phyloP scores from a whole-genome alignment of 2,113 vertebrate species.

The Ptyas mucosa region DNA sequence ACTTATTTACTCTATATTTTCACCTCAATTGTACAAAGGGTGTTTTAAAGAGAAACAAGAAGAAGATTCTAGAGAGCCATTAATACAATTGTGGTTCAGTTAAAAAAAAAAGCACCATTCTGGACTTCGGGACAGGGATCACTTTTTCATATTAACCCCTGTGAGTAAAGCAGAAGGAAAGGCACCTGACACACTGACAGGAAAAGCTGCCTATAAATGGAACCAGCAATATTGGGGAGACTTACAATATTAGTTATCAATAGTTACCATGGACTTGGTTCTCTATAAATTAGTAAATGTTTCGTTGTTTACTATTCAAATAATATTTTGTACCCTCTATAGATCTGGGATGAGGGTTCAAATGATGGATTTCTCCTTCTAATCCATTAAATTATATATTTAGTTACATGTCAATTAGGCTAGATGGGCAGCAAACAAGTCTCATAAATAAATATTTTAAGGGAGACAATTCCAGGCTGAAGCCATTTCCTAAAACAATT shows the following conservation, averaged over 20 bases:
- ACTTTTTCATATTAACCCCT: neutral
- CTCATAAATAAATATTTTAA: neutral
- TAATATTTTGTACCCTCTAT: neutral
- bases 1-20: neutral
- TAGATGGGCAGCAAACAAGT: no score
- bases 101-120: neutral
- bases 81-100: neutral
- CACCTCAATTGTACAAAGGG: neutral
- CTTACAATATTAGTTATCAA: no score
- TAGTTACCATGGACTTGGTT: neutral
- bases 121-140: neutral
- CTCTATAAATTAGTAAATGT: neutral
- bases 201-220: neutral
- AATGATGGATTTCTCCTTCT: no score
- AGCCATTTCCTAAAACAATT: neutral
- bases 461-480: neutral
- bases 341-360: neutral
- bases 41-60: neutral
- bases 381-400: no score
- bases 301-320: neutral
- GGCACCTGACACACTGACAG: neutral
- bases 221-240: neutral
- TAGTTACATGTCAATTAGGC: no score
- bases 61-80: neutral
- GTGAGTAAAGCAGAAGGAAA: neutral